Conservation (phyloP, 2,888 invertebrate species). For the Tenthredo distinguenda region DNA sequence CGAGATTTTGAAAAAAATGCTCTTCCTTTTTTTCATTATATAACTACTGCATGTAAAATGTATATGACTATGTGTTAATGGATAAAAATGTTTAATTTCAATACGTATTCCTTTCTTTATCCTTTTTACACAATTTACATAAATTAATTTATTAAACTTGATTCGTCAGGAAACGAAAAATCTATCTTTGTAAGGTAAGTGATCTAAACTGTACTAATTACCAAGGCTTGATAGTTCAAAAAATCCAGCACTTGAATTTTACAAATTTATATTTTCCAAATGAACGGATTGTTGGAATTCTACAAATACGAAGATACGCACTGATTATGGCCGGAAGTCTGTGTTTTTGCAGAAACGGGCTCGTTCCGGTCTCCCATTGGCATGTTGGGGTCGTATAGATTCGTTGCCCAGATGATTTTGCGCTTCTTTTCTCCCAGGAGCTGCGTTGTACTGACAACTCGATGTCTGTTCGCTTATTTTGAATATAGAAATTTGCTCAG, state of each 20-base stretch:
- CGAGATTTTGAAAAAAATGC: not conserved
- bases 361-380: conserved; percentile 5
- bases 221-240: not conserved
- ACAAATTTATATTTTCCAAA: too few relatives aligned
- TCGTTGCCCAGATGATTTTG: not conserved
- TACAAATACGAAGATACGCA: not conserved
- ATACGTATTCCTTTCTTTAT: not conserved
- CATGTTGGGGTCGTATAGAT: not conserved
- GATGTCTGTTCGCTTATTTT: conserved; percentile 11
- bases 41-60: not conserved
- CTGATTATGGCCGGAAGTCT: conserved; percentile 18
- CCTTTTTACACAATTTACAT: not conserved
- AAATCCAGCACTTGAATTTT: not conserved
- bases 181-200: not conserved
- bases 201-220: not conserved
- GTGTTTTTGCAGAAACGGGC: conserved; percentile 25
- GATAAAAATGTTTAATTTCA: conserved; percentile 36
- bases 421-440: not conserved
- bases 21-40: not conserved
- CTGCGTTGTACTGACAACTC: not conserved
- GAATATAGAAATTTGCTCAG: not conserved
- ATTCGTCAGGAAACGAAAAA: not conserved
- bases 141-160: not conserved
- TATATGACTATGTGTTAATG: conserved; percentile 31
- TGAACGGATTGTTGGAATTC: not conserved